These are phyloP conservation scores for Australoheros scitulus DNA, from an alignment of 2,113 vertebrate species.

Conservation along the genomic window DNA sequence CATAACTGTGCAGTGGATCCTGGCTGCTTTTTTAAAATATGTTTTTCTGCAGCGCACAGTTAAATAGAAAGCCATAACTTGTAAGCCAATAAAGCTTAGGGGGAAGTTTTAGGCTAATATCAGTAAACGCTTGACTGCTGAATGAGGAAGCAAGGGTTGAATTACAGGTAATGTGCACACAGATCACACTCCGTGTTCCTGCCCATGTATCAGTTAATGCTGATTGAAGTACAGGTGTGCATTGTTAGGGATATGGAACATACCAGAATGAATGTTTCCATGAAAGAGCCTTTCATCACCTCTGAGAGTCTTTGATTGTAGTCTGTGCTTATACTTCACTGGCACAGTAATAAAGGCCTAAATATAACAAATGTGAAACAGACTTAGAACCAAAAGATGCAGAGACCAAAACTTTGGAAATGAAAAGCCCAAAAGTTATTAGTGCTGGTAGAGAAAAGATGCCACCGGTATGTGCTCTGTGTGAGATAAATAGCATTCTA, in stretches of 20 bases:
- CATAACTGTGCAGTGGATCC: background rate
- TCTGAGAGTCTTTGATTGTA: background rate
- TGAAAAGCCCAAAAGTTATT: background rate
- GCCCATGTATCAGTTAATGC: background rate
- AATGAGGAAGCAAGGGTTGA: background rate
- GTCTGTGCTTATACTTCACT: background rate
- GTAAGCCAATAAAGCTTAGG: background rate
- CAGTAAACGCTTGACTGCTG: background rate
- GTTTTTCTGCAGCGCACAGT: background rate
- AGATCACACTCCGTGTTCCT: background rate
- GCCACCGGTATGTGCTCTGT: background rate
- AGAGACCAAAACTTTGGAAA: background rate
- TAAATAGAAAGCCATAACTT: background rate
- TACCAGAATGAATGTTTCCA: conserved; percentile 13
- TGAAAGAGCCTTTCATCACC: conserved; percentile 20
- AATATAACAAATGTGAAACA: background rate
- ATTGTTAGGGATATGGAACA: conserved; percentile 17
- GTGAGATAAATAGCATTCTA: background rate
- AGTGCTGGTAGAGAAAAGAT: background rate
- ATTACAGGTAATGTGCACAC: background rate
- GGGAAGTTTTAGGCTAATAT: background rate
- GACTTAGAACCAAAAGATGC: background rate
- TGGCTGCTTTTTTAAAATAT: background rate
- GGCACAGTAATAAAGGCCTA: background rate
- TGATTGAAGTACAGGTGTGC: conserved; percentile 14